Percentiles rank a stretch among this genome's conserved stretches.
Evolutionary conservation across 2,797 vertebrate genomes (phyloP).

Genomic region (Sibirionetta formosa): DNA sequence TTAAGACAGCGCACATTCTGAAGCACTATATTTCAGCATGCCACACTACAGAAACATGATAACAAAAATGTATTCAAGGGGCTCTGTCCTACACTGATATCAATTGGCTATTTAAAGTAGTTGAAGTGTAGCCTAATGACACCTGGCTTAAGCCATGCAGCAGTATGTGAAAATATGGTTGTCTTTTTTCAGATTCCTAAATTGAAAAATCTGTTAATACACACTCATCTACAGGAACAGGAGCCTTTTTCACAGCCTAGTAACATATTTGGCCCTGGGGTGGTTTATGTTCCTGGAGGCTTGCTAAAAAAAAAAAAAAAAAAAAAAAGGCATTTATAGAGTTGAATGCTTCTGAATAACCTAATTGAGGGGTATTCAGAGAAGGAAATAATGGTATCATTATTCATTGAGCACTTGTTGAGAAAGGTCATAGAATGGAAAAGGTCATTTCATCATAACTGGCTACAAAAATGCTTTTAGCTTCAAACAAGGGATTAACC

Average conservation of each 20-base stretch:
- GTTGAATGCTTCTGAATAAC: background rate
- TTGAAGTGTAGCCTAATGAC: background rate
- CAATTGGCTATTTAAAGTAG: background rate
- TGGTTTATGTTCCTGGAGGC: background rate
- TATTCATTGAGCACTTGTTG: constrained; percentile 7
- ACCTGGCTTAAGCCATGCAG: background rate
- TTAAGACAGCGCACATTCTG: background rate
- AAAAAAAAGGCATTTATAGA: background rate
- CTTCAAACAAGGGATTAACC: constrained; percentile 33
- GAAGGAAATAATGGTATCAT: background rate
- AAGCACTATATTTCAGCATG: background rate
- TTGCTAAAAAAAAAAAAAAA: background rate
- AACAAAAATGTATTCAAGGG: background rate
- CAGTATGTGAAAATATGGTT: background rate
- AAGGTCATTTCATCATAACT: background rate
- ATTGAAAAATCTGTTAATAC: background rate
- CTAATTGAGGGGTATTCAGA: background rate
- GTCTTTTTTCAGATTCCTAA: background rate
- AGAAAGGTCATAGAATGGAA: constrained; percentile 6
- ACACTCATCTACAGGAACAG: background rate
- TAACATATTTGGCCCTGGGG: background rate
- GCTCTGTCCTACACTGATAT: background rate
- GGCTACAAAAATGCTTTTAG: background rate
- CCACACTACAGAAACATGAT: background rate
- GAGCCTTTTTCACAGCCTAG: background rate